Evolutionary conservation across 2,888 invertebrate species (phyloP).

Genomic region (Diaprepes abbreviatus): DNA sequence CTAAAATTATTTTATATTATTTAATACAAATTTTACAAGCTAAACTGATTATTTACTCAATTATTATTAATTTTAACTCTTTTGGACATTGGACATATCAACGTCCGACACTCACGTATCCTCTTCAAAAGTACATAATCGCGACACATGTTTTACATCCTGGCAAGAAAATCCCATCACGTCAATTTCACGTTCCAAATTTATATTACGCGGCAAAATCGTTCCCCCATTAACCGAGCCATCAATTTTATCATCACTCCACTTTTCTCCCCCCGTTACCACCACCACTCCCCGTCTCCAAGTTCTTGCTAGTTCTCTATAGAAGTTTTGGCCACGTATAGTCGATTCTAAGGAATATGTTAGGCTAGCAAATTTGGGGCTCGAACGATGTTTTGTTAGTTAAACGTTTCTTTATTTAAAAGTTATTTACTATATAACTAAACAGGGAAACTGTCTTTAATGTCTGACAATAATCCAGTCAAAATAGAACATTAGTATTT

Average conservation of each 20-base stretch:
- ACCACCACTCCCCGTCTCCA: not conserved
- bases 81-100: too few relatives aligned
- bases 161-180: conserved; percentile 5
- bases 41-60: too few relatives aligned
- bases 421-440: too few relatives aligned
- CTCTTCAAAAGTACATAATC: not conserved
- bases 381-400: too few relatives aligned
- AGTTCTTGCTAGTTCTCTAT: not conserved
- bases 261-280: not conserved
- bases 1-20: too few relatives aligned
- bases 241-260: conserved; percentile 26
- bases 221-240: conserved; percentile 29
- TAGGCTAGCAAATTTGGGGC: not conserved
- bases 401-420: too few relatives aligned
- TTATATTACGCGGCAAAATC: conserved; percentile 34
- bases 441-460: too few relatives aligned
- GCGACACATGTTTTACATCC: conserved; percentile 4
- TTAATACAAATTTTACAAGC: too few relatives aligned
- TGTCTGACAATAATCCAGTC: too few relatives aligned
- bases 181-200: conserved; percentile 34
- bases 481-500: too few relatives aligned
- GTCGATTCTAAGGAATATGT: not conserved
- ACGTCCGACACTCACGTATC: too few relatives aligned
- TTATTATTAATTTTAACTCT: too few relatives aligned
- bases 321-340: conserved; percentile 2